A percentile compares a stretch with the other conserved stretches of the same genome.
These are phyloP conservation scores for Phrynosoma platyrhinos DNA, from an alignment of 2,113 vertebrate genomes.

Conservation along the genomic window DNA sequence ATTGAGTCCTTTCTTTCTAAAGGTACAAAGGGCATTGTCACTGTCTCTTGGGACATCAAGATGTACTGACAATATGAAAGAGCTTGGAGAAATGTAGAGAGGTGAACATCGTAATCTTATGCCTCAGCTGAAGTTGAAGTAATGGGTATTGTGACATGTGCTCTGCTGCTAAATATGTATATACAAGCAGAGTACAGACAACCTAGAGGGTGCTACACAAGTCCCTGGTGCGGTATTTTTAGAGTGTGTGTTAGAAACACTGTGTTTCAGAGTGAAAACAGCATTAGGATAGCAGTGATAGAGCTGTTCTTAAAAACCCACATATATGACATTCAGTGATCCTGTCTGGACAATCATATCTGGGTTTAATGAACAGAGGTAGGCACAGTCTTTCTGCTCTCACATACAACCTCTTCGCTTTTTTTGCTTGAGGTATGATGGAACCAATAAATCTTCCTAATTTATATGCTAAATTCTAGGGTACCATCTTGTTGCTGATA, in stretches of 20 bases:
- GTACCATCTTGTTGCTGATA: no score
- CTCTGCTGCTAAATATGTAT: background rate
- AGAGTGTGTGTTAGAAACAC: background rate
- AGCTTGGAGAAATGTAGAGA: background rate
- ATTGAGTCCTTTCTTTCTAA: background rate
- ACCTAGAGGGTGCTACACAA: background rate
- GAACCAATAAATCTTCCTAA: background rate
- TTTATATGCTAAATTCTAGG: no score
- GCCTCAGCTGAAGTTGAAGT: background rate
- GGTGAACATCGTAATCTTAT: background rate
- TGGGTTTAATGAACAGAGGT: background rate
- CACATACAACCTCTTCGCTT: background rate
- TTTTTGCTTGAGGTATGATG: background rate
- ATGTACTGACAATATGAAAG: background rate
- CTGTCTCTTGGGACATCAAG: background rate
- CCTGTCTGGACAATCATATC: background rate
- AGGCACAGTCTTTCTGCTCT: background rate
- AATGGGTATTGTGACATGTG: background rate
- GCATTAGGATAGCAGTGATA: background rate
- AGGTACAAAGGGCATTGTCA: background rate
- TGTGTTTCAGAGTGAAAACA: background rate
- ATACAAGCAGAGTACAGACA: no score
- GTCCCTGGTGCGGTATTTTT: background rate
- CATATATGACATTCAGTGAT: no score
- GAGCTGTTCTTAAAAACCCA: no score